Evolutionary conservation across 2,888 invertebrate genomes (phyloP).

Genomic region (Epinotia demarniana): DNA sequence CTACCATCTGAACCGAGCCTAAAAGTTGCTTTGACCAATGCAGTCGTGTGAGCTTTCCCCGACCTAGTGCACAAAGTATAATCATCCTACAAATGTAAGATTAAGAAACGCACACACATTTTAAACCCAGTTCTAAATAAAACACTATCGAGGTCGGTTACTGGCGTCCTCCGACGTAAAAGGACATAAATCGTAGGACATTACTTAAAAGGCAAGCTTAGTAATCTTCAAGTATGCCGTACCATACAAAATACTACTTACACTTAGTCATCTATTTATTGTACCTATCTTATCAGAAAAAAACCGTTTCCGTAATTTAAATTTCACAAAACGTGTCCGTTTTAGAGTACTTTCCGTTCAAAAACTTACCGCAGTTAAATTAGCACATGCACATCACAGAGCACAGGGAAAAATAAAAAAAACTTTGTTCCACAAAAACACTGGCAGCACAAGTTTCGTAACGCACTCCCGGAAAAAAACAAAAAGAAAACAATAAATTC

Average conservation of each 20-base stretch:
- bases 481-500: slow-evolving; percentile 60
- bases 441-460: slow-evolving; percentile 72
- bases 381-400: slow-evolving; percentile 63
- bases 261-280: slow-evolving; percentile 12
- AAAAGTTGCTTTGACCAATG: slow-evolving; percentile 30
- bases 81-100: slow-evolving; percentile 19
- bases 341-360: slow-evolving; percentile 15
- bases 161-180: slow-evolving; percentile 16
- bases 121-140: slow-evolving; percentile 15
- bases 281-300: slow-evolving; percentile 21
- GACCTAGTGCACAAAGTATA: slow-evolving; percentile 39
- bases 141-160: slow-evolving; percentile 23
- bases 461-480: slow-evolving; percentile 60
- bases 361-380: slow-evolving; percentile 65
- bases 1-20: slow-evolving; percentile 21
- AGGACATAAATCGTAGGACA: slow-evolving; percentile 30
- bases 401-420: slow-evolving; percentile 54
- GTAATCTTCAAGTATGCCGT: slow-evolving; percentile 22
- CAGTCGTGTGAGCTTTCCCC: slow-evolving; percentile 43
- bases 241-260: slow-evolving; percentile 11
- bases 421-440: slow-evolving; percentile 57
- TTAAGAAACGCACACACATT: slow-evolving; percentile 13
- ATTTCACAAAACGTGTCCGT: slow-evolving; percentile 18
- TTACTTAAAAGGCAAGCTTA: slow-evolving; percentile 22
- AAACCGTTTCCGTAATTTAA: slow-evolving; percentile 15